A percentile compares a stretch with the other conserved stretches of the same genome.
phyloP scores from a whole-genome alignment of 2,888 invertebrate genomes.

The Drosophila aldrichi region DNA sequence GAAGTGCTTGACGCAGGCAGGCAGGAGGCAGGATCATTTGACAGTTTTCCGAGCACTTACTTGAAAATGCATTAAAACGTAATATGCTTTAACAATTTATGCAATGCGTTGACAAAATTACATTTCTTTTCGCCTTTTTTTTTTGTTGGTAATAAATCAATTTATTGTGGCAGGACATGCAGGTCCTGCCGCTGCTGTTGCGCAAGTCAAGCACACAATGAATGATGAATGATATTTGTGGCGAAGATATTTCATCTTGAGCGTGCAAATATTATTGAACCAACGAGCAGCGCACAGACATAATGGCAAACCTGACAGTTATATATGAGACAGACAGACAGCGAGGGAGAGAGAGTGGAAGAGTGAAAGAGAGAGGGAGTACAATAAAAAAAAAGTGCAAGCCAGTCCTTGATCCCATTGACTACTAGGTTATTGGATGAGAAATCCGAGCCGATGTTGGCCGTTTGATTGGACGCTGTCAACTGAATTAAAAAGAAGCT shows the following conservation, averaged over 20 bases:
- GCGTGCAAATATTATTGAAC: conserved; percentile 72
- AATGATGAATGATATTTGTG: conserved; percentile 76
- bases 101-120: conserved; percentile 47
- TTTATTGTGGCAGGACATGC: conserved; percentile 40
- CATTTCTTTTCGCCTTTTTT: background rate
- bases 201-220: conserved; percentile 23
- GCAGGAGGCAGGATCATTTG: conserved; percentile 30
- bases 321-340: conserved; percentile 33
- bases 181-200: conserved; percentile 14
- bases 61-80: conserved; percentile 52
- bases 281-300: conserved; percentile 44
- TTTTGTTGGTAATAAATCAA: conserved; percentile 64
- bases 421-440: background rate
- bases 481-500: conserved; percentile 58
- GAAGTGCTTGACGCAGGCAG: background rate
- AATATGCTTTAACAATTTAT: conserved; percentile 61
- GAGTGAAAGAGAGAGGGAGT: background rate
- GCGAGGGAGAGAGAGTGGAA: background rate
- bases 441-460: conserved; percentile 17
- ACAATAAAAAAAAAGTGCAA: conserved; percentile 28
- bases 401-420: conserved; percentile 7
- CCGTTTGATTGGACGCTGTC: conserved; percentile 55
- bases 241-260: conserved; percentile 58
- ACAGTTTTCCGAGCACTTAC: conserved; percentile 28
- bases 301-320: conserved; percentile 53